phyloP scores from a whole-genome alignment of 1,140 invertebrate species.

The Acyrthosiphon pisum region DNA sequence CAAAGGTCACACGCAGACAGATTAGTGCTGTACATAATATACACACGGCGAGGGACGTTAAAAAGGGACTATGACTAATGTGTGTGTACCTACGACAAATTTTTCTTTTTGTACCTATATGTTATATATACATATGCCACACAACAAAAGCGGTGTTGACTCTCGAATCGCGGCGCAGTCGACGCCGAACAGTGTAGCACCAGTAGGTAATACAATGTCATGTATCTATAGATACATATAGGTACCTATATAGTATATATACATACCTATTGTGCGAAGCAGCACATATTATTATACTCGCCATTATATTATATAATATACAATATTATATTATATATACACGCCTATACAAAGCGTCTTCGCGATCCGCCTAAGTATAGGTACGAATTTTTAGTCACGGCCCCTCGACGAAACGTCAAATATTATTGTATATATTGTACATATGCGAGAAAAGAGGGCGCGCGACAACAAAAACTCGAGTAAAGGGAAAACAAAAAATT shows the following conservation, averaged over 20 bases:
- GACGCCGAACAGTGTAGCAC: neutral
- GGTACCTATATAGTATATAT: neutral
- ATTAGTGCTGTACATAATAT: neutral
- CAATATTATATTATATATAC: neutral
- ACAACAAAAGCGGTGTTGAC: conserved; percentile 1
- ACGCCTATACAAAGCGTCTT: neutral
- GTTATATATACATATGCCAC: no score
- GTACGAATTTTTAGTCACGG: neutral
- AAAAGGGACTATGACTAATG: neutral
- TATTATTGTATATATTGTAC: neutral
- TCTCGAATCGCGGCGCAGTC: neutral
- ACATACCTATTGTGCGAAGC: neutral
- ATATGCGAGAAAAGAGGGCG: neutral
- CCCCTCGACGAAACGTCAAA: conserved; percentile 11
- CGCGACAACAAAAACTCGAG: neutral
- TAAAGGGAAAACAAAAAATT: neutral
- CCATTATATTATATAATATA: neutral
- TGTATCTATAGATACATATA: neutral
- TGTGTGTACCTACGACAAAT: neutral
- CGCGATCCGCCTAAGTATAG: neutral
- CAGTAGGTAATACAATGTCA: neutral
- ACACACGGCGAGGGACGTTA: neutral
- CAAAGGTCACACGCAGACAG: neutral
- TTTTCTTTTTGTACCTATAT: neutral
- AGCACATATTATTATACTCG: neutral